These are phyloP conservation scores for Hyphantria cunea DNA, from an alignment of 1,140 invertebrate genomes.

Conservation along the genomic window DNA sequence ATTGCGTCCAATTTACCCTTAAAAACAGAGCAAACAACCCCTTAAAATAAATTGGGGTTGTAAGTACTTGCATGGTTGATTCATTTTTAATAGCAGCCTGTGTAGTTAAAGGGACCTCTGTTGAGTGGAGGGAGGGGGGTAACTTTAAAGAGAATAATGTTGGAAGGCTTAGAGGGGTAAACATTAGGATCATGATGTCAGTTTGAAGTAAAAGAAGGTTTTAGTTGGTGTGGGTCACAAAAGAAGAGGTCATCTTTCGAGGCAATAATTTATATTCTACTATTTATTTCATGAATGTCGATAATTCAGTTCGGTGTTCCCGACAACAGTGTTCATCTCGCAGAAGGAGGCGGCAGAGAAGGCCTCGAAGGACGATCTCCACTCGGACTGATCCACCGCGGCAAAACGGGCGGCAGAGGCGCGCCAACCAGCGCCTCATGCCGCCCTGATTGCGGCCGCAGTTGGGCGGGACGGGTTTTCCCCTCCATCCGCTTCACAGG, in stretches of 20 bases:
- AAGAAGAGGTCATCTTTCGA: not conserved
- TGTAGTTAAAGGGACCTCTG: conserved; percentile 18
- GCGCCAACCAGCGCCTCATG: no score
- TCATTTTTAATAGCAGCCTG: conserved; percentile 20
- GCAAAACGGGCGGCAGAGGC: no score
- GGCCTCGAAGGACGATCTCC: no score
- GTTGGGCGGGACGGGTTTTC: no score
- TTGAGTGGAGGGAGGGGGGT: not conserved
- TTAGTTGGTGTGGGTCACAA: not conserved
- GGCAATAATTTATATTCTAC: not conserved
- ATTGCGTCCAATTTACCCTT: not conserved
- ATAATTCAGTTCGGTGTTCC: no score
- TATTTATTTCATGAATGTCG: no score
- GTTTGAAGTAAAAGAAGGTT: not conserved
- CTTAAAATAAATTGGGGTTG: conserved; percentile 17
- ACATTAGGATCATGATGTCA: not conserved
- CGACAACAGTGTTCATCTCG: no score
- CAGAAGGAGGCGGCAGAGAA: no score
- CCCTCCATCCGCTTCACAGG: no score
- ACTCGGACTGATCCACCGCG: no score
- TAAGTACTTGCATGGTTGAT: conserved; percentile 15
- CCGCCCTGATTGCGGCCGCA: no score
- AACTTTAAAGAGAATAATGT: not conserved
- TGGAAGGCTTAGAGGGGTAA: not conserved
- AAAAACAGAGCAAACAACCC: conserved; percentile 7